Base-by-base conservation (phyloP, 2,888 invertebrate genomes). In the Bellardia bayeri region DNA sequence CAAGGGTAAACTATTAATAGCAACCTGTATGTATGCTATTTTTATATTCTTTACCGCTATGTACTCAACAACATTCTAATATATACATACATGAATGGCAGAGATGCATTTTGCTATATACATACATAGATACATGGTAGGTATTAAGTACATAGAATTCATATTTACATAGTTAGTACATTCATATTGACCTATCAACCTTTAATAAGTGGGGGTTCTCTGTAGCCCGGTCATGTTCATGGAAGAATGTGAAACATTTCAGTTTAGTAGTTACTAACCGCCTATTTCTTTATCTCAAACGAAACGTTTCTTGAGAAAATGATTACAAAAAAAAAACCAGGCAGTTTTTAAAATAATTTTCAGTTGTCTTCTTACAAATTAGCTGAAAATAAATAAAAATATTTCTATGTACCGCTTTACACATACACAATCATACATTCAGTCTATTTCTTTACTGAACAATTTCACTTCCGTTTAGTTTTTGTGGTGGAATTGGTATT, bases 1-100 rank as follows among this genome's bases (percentile, higher is more conserved):
- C 64, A 83, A 83, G 82, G 63, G 74, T 63, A 51, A 82, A 78
- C 66, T 81, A 82, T 69, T 76, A 72, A 83, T 83, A 86, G 71
- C 69, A 66, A 72, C 23, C 6, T 56, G 72, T 76, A 63, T 63
- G 51, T 61, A 37, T 64, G 40, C 40, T 54, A 64, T 23, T 30
- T 74, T 61, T 74, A 51, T 51, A 66, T 74, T 79, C 6, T 85
- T 75, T 80, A 85, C 85, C 85, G 85, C 74, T 61, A 74, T 84
- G 14, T 79, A 84, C 79, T 64, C 40, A 45, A 7, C 42, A 74
- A 74, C 68, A 79, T 74, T 84, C 51, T 33, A 45, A 42, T 74
- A 72, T 23, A 64, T 56, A 83, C 66, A 42, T 58, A 11, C 9
- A 72, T 6, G 45, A 64, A 74, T 40, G 58, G 9, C 2, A 33